These are phyloP conservation scores for Bursaphelenchus mucronatus DNA, from an alignment of 1,140 invertebrate genomes.

Conservation along the genomic window DNA sequence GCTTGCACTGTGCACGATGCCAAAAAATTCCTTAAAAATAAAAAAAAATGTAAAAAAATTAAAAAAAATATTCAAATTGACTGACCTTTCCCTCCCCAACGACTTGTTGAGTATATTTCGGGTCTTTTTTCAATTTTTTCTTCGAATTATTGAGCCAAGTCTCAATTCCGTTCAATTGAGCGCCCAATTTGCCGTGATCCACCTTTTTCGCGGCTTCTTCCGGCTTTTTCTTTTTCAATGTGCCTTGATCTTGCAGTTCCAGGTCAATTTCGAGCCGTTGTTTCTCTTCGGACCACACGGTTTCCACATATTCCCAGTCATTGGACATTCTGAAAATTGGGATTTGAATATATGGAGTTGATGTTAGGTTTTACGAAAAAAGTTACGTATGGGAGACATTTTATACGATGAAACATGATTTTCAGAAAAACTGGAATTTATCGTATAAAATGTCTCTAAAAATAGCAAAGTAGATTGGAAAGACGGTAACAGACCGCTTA, in stretches of 20 bases:
- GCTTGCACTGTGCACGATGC: no score
- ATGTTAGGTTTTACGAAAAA: no score
- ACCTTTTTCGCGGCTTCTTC: conserved; percentile 10
- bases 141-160: conserved; percentile 34
- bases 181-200: conserved; percentile 66
- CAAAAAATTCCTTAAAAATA: no score
- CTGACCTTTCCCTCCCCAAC: conserved; percentile 32
- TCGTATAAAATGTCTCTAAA: no score
- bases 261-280: conserved; percentile 39
- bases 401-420: no score
- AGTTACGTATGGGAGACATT: no score
- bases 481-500: no score
- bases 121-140: conserved; percentile 28
- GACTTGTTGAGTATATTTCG: conserved; percentile 12
- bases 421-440: no score
- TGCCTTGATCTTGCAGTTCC: neutral
- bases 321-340: conserved; percentile 65
- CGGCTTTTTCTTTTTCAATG: neutral
- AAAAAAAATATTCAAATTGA: no score
- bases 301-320: conserved; percentile 69
- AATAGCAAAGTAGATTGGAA: no score
- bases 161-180: conserved; percentile 69
- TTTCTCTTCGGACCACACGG: conserved; percentile 62
- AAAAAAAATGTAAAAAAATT: no score
- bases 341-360: no score